These are phyloP conservation scores for Ceryle rudis DNA, from an alignment of 2,797 vertebrate genomes.

Conservation along the genomic window DNA sequence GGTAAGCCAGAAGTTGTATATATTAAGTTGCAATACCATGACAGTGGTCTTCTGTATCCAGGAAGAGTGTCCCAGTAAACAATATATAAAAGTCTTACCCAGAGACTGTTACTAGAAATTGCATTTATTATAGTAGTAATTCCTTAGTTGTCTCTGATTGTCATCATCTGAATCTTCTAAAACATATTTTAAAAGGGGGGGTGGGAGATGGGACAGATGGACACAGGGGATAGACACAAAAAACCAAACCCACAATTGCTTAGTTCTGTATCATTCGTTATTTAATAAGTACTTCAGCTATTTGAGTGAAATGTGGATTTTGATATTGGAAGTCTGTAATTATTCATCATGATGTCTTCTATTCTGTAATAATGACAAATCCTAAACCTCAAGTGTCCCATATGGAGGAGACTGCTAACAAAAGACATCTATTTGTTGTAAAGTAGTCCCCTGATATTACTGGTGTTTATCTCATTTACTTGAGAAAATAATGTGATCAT, in stretches of 20 bases:
- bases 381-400: neutral
- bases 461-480: neutral
- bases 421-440: neutral
- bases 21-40: neutral
- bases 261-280: neutral
- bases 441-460: neutral
- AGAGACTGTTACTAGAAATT: neutral
- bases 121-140: neutral
- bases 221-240: neutral
- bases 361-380: neutral
- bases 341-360: neutral
- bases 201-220: too few species aligned
- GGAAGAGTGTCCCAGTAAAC: neutral
- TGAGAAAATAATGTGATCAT: neutral
- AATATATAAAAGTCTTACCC: constrained; percentile 7
- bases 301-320: constrained; percentile 2
- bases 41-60: neutral
- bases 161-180: neutral
- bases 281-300: neutral
- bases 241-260: neutral
- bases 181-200: neutral
- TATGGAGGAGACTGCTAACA: neutral
- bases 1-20: neutral
- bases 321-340: neutral
- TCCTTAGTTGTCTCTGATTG: neutral